Percentiles rank a stretch among this genome's conserved stretches.
These are phyloP conservation scores for Lateolabrax maculatus DNA, from an alignment of 2,797 vertebrate genomes.

Conservation along the genomic window DNA sequence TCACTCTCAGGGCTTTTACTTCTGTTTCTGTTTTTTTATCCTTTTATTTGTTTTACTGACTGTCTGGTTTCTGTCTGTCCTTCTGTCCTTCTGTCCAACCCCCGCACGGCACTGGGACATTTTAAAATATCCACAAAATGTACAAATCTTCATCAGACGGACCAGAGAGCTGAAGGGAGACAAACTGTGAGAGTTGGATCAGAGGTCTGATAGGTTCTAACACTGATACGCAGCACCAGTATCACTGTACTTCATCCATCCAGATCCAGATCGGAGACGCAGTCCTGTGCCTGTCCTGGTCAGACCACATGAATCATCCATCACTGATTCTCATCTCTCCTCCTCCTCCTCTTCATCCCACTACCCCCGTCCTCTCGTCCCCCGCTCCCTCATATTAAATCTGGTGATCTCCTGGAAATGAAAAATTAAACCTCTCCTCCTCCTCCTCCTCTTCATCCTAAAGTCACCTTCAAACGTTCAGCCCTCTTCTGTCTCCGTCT, in stretches of 20 bases:
- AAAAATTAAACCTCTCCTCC: conserved; percentile 79
- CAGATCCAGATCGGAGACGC: neutral
- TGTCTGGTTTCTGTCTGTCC: neutral
- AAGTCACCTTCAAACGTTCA: conserved; percentile 80
- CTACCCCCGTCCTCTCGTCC: too few relatives aligned
- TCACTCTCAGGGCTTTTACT: conserved; percentile 35
- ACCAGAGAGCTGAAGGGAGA: too few relatives aligned
- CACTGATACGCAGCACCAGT: neutral
- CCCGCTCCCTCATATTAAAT: conserved; percentile 78
- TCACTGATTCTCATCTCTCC: conserved; percentile 43
- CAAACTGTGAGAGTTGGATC: too few relatives aligned
- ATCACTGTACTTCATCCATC: too few relatives aligned
- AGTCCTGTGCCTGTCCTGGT: conserved; percentile 20
- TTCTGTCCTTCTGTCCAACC: too few relatives aligned
- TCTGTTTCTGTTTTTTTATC: conserved; percentile 26
- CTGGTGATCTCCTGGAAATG: conserved; percentile 83
- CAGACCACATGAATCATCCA: conserved; percentile 28
- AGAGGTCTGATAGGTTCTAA: neutral
- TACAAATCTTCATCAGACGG: too few relatives aligned
- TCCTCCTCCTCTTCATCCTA: conserved; percentile 60
- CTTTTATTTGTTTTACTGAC: neutral
- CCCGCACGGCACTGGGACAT: too few relatives aligned
- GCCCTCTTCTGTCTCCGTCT: conserved; percentile 10
- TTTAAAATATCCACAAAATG: too few relatives aligned
- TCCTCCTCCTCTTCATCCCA: conserved; percentile 8